Evolutionary conservation across 37 sponge, comb jelly and placozoan genomes (phyloP).

Genomic region (Dysidea cf. avara): DNA sequence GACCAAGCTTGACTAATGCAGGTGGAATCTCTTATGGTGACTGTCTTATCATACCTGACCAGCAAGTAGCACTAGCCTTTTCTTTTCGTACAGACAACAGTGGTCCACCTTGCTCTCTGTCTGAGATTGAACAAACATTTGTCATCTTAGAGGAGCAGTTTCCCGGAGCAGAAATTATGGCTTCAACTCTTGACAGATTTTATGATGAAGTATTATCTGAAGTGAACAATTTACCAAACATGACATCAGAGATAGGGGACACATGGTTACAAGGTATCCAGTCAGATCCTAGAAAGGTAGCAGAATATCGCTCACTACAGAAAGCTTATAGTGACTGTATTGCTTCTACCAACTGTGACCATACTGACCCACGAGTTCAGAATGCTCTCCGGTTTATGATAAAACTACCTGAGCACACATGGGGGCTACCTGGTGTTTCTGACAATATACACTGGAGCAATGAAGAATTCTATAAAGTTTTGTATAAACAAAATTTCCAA

Average conservation of each 20-base stretch:
- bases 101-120: slow-evolving; percentile 56
- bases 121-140: slow-evolving; percentile 40
- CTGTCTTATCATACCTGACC: slow-evolving; percentile 14
- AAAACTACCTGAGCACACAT: slow-evolving; percentile 68
- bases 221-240: background rate
- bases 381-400: slow-evolving; percentile 45
- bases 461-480: slow-evolving; percentile 26
- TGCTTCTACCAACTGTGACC: background rate
- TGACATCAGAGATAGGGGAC: slow-evolving; percentile 51
- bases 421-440: slow-evolving; percentile 53
- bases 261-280: slow-evolving; percentile 71
- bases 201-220: background rate
- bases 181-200: slow-evolving; percentile 56
- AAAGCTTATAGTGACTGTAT: slow-evolving; percentile 6
- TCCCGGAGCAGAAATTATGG: slow-evolving; percentile 48
- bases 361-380: background rate
- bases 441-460: slow-evolving; percentile 51
- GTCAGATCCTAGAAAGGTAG: slow-evolving; percentile 60
- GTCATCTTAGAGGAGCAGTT: slow-evolving; percentile 30
- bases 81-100: slow-evolving; percentile 76
- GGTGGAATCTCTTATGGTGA: slow-evolving; percentile 56
- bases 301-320: slow-evolving; percentile 33
- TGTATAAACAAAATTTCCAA: slow-evolving; percentile 4
- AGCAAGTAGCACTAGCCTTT: slow-evolving; percentile 51
- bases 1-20: slow-evolving; percentile 15